A percentile compares a stretch with the other conserved stretches of the same genome.
Evolutionary conservation across 2,113 vertebrate genomes (phyloP).

Genomic region (Oreocharis arfaki): DNA sequence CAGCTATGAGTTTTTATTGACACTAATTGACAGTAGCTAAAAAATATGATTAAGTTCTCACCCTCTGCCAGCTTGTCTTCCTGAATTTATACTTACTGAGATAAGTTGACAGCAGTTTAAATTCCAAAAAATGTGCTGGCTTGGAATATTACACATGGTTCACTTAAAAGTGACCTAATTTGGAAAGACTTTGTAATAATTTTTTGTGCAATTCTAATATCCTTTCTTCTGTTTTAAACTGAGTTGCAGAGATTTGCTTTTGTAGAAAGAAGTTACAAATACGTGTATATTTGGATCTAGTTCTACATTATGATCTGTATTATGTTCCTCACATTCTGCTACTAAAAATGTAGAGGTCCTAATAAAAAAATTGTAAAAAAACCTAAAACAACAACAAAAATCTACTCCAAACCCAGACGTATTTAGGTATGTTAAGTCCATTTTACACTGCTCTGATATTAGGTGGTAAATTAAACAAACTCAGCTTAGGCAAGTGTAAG

Average conservation of each 20-base stretch:
- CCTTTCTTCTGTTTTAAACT: background rate
- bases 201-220: background rate
- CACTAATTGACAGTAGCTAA: conserved; percentile 28
- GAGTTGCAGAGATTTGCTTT: background rate
- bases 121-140: background rate
- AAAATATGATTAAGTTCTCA: conserved; percentile 40
- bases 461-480: background rate
- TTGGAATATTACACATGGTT: background rate
- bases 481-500: background rate
- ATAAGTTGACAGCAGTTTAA: conserved; percentile 17
- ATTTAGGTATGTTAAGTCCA: background rate
- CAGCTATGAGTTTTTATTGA: conserved; percentile 21
- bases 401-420: background rate
- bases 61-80: conserved; percentile 25
- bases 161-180: conserved; percentile 37
- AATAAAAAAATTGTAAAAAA: background rate
- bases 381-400: background rate
- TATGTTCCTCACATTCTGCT: background rate
- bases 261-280: background rate
- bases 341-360: background rate
- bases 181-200: background rate
- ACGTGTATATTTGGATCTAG: background rate
- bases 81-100: conserved; percentile 41
- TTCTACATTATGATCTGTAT: background rate
- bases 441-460: background rate